A percentile compares a stretch with the other conserved stretches of the same genome.
Conservation (phyloP, 1,140 invertebrate genomes). For the Frieseomelitta varia region DNA sequence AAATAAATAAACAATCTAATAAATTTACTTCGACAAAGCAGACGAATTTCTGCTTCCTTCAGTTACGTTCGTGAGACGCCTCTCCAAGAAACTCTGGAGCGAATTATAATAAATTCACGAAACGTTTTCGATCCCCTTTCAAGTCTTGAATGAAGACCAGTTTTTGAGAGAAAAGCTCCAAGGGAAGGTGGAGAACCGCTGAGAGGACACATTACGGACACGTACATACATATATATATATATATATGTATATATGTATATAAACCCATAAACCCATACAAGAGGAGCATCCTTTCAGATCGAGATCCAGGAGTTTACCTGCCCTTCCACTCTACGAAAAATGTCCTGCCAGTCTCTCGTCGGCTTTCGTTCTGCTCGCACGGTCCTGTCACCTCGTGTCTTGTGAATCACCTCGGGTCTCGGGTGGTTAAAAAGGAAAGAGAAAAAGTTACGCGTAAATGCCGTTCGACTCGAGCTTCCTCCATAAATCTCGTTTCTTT, state of each 20-base stretch:
- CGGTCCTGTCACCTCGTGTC: not conserved
- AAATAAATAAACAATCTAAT: too few species aligned
- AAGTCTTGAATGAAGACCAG: not conserved
- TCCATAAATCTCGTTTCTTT: not conserved
- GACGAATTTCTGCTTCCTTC: too few species aligned
- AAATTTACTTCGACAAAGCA: too few species aligned
- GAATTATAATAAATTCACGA: not conserved
- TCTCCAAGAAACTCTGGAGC: too few species aligned
- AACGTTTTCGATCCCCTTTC: too few species aligned
- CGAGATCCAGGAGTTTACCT: constrained; percentile 2
- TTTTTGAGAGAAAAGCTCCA: not conserved
- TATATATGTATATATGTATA: not conserved
- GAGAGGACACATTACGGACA: not conserved
- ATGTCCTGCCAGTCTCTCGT: constrained; percentile 47
- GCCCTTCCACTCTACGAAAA: constrained; percentile 45
- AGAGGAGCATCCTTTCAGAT: constrained; percentile 17
- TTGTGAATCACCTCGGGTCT: not conserved
- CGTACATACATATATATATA: not conserved
- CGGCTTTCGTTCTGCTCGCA: constrained; percentile 35
- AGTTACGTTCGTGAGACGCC: rapidly evolving
- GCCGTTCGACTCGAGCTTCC: not conserved
- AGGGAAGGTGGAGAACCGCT: constrained; percentile 24
- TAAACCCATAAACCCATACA: constrained; percentile 12
- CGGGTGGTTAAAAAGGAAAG: too few species aligned
- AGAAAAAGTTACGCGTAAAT: not conserved